phyloP scores from a whole-genome alignment of 53 echinoderm and acorn worm species.

The Astropecten irregularis region DNA sequence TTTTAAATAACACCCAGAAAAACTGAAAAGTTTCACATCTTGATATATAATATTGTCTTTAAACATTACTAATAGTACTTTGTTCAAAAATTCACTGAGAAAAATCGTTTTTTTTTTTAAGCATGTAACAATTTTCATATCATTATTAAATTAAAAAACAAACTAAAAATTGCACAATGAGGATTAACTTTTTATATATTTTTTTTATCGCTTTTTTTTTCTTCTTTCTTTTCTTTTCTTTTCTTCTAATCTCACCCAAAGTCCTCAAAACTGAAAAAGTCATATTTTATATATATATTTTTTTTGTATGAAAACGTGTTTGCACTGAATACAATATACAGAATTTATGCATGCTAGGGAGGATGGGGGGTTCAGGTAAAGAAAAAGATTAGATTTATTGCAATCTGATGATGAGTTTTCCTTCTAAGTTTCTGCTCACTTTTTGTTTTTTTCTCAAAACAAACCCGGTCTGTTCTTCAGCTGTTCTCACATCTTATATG shows the following conservation, averaged over 20 bases:
- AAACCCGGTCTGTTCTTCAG: slow-evolving; percentile 31
- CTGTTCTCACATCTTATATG: too few species aligned
- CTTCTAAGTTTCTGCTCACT: too few species aligned
- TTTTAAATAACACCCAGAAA: slow-evolving; percentile 55
- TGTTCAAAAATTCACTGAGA: slow-evolving; percentile 56
- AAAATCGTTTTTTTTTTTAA: slow-evolving; percentile 44
- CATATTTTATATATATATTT: not conserved
- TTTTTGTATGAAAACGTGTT: not conserved
- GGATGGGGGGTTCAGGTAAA: too few species aligned
- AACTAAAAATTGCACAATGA: slow-evolving; percentile 60
- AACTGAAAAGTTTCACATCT: slow-evolving; percentile 39
- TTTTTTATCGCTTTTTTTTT: not conserved
- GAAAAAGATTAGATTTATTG: too few species aligned
- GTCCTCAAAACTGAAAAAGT: slow-evolving; percentile 15
- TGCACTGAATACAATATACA: not conserved
- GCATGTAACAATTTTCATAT: slow-evolving; percentile 50
- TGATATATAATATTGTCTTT: slow-evolving; percentile 30
- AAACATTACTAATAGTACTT: slow-evolving; percentile 61
- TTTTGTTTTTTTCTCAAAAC: too few species aligned
- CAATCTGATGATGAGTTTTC: too few species aligned
- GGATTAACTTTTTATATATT: not conserved
- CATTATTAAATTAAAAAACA: slow-evolving; percentile 48
- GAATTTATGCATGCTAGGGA: not conserved
- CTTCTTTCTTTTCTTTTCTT: not conserved
- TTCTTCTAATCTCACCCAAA: slow-evolving; percentile 26